Conservation (phyloP, 2,888 invertebrate genomes). For the Himalopsyche kuldschensis region DNA sequence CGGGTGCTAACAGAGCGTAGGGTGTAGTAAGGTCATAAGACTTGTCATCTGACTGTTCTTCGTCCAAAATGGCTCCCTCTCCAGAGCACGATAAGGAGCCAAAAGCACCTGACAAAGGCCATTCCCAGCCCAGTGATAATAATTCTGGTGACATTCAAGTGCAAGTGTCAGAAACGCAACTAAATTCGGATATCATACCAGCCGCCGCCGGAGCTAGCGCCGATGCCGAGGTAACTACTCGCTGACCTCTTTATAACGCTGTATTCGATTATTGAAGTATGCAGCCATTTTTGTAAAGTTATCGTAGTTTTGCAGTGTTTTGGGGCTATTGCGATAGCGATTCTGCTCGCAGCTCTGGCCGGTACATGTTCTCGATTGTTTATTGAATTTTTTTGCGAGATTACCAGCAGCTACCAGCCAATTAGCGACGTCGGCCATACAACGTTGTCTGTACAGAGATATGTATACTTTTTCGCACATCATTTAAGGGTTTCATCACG, state of each 20-base stretch:
- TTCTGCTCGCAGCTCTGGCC: slow-evolving; percentile 13
- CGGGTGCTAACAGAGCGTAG: slow-evolving; percentile 10
- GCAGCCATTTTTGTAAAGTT: slow-evolving; percentile 47
- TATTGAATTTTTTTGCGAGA: neutral
- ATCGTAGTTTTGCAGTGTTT: slow-evolving; percentile 40
- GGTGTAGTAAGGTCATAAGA: slow-evolving; percentile 54
- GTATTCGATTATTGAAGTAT: slow-evolving; percentile 7
- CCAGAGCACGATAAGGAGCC: slow-evolving; percentile 77
- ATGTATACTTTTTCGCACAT: neutral
- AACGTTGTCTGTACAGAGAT: neutral
- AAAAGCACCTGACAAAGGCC: slow-evolving; percentile 72
- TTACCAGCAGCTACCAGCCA: neutral
- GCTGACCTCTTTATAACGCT: slow-evolving; percentile 44
- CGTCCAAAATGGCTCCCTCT: slow-evolving; percentile 76
- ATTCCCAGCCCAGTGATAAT: slow-evolving; percentile 51
- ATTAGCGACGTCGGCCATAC: neutral
- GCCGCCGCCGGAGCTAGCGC: slow-evolving; percentile 47
- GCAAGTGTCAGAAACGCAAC: slow-evolving; percentile 51
- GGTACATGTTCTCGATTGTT: slow-evolving; percentile 8
- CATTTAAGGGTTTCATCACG: neutral
- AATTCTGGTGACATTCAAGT: slow-evolving; percentile 56
- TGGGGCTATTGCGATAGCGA: slow-evolving; percentile 17
- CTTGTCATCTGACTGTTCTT: slow-evolving; percentile 62
- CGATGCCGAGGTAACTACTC: slow-evolving; percentile 52
- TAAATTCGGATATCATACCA: slow-evolving; percentile 52